Conservation (phyloP, 2,113 vertebrate species). For the Tretioscincus oriximinensis region DNA sequence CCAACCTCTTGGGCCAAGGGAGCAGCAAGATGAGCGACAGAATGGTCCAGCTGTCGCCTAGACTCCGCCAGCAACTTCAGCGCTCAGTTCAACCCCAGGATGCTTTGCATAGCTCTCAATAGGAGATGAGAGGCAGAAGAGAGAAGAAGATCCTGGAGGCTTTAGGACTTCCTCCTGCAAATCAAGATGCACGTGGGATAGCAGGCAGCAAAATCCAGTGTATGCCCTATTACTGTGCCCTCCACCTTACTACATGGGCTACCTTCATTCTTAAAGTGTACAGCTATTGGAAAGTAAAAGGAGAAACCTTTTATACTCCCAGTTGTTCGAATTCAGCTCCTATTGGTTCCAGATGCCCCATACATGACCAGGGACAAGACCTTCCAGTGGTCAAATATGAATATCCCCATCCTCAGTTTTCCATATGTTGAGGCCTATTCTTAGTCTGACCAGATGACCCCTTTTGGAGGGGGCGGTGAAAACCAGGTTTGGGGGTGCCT, state of each 20-base stretch:
- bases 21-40: not conserved
- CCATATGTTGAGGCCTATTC: too few relatives aligned
- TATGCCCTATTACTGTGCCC: too few relatives aligned
- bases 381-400: too few relatives aligned
- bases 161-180: not conserved
- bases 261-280: not conserved
- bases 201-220: not conserved
- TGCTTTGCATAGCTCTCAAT: conserved; percentile 6
- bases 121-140: not conserved
- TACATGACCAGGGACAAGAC: too few relatives aligned
- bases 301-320: not conserved
- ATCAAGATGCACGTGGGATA: too few relatives aligned
- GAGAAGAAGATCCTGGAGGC: not conserved
- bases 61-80: conserved; percentile 16
- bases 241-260: not conserved
- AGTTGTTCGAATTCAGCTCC: not conserved
- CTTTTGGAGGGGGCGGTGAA: too few relatives aligned
- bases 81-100: not conserved
- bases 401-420: too few relatives aligned
- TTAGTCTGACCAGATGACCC: too few relatives aligned
- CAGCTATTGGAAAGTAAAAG: not conserved
- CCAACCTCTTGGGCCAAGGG: not conserved
- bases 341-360: not conserved
- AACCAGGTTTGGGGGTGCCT: too few relatives aligned
- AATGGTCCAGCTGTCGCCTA: conserved; percentile 13